Evolutionary conservation across 2,113 vertebrate genomes (phyloP).

Genomic region (Pomatostomus ruficeps): DNA sequence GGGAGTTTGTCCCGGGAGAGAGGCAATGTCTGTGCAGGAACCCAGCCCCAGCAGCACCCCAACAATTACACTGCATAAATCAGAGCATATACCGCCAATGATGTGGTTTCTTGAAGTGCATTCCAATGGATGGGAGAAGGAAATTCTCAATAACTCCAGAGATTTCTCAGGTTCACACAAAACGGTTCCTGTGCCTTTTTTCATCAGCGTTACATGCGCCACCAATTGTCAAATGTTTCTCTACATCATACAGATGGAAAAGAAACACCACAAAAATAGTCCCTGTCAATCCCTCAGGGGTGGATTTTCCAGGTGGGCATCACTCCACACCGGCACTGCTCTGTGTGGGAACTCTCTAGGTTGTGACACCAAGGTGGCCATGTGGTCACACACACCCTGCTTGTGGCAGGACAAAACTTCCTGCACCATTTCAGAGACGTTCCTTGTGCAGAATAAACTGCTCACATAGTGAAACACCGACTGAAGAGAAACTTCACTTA

Average conservation of each 20-base stretch:
- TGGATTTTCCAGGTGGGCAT: background rate
- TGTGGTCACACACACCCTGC: background rate
- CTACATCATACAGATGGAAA: fast-evolving
- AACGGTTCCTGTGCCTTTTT: background rate
- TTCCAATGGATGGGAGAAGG: background rate
- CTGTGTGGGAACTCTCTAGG: fast-evolving
- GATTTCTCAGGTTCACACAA: background rate
- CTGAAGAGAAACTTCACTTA: background rate
- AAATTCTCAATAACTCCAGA: background rate
- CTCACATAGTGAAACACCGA: background rate
- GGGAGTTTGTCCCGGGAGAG: background rate
- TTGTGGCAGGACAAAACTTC: background rate
- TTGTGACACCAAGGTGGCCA: fast-evolving
- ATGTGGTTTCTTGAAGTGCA: background rate
- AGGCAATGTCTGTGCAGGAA: background rate
- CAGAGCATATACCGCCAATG: background rate
- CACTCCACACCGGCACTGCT: fast-evolving
- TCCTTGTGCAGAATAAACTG: background rate
- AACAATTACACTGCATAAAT: background rate
- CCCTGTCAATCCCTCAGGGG: no score
- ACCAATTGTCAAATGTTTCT: background rate
- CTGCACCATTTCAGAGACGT: background rate
- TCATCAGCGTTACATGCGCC: fast-evolving
- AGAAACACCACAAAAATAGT: background rate
- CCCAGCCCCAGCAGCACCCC: background rate